phyloP scores from a whole-genome alignment of 2,888 invertebrate genomes.

The Lasioglossum pauxillum region DNA sequence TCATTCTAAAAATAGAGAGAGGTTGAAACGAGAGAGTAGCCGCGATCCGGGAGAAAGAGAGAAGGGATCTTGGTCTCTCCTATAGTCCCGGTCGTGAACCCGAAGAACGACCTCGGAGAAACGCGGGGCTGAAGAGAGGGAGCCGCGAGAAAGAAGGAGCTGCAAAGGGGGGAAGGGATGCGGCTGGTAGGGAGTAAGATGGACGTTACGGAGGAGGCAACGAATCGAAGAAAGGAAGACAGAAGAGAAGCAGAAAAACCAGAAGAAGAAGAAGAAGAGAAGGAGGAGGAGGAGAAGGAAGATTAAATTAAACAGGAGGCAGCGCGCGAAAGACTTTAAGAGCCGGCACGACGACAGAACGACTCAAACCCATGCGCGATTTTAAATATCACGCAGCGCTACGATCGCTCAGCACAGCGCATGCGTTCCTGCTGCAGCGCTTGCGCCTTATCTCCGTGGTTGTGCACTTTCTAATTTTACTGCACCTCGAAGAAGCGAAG shows the following conservation, averaged over 20 bases:
- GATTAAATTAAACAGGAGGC: constrained; percentile 75
- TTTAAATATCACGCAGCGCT: constrained; percentile 52
- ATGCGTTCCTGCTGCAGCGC: constrained; percentile 34
- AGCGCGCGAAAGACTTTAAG: constrained; percentile 52
- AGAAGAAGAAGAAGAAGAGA: constrained; percentile 33
- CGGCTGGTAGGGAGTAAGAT: constrained; percentile 39
- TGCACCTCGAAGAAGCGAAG: constrained; percentile 11
- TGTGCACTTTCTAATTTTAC: constrained; percentile 69
- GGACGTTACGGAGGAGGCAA: constrained; percentile 26
- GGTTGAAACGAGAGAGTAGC: constrained; percentile 65
- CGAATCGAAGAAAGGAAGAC: constrained; percentile 15
- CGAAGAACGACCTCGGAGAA: constrained; percentile 77
- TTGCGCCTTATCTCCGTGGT: constrained; percentile 31
- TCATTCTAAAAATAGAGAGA: constrained; percentile 82
- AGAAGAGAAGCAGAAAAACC: constrained; percentile 12
- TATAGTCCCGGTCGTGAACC: constrained; percentile 80
- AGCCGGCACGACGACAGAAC: constrained; percentile 26
- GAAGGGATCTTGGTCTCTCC: constrained; percentile 66
- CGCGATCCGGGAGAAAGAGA: constrained; percentile 64
- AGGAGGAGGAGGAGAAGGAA: constrained; percentile 24
- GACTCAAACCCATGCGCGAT: constrained; percentile 47
- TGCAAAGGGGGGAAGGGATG: constrained; percentile 25
- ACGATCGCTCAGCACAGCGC: constrained; percentile 36
- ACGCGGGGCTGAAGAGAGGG: constrained; percentile 65
- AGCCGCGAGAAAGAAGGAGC: constrained; percentile 33